Evolutionary conservation across 2,797 vertebrate species (phyloP).

Genomic region (Zalophus californianus): DNA sequence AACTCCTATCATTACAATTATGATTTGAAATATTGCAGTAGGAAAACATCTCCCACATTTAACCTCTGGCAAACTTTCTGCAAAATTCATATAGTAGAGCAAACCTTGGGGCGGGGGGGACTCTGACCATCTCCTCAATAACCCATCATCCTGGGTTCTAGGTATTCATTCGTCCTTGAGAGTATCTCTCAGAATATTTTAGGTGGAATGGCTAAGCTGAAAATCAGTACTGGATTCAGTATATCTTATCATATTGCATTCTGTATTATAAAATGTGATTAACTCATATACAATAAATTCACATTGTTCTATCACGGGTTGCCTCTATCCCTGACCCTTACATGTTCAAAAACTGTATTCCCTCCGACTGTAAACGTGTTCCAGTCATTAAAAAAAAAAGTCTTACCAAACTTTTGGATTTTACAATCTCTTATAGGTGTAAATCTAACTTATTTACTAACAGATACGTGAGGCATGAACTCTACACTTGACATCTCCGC

Average conservation of each 20-base stretch:
- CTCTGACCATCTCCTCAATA: not conserved
- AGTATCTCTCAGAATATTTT: not conserved
- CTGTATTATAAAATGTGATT: not conserved
- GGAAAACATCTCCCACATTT: not conserved
- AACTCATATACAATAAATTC: not conserved
- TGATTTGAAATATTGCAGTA: not conserved
- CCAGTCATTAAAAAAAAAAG: not conserved
- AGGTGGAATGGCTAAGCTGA: not conserved
- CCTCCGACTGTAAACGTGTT: not conserved
- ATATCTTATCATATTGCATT: not conserved
- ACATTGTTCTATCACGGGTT: not conserved
- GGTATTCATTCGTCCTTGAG: not conserved
- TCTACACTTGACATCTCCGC: fast-evolving
- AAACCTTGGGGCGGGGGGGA: not conserved
- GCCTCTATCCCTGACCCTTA: not conserved
- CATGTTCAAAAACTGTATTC: not conserved
- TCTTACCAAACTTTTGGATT: not conserved
- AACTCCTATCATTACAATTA: slow-evolving; percentile 10
- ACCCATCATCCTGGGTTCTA: not conserved
- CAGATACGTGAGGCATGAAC: not conserved
- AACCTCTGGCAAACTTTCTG: slow-evolving; percentile 40
- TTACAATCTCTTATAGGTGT: not conserved
- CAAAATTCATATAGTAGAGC: not conserved
- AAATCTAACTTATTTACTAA: not conserved
- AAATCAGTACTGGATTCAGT: not conserved